Base-by-base conservation (phyloP, 2,113 vertebrate genomes). In the Syrmaticus mikado region DNA sequence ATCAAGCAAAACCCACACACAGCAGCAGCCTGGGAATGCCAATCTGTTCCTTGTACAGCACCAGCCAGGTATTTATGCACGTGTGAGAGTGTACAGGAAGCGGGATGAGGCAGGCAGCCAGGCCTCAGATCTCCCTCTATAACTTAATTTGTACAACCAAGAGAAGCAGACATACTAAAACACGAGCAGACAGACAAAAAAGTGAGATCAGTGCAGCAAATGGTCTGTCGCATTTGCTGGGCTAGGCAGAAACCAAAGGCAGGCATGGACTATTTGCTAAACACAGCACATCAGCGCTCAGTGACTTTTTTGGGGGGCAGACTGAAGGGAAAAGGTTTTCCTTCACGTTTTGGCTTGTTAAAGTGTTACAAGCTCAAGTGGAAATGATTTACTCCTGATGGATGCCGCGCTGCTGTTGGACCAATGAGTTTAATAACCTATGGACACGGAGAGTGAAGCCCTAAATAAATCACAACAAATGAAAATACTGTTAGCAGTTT, bases 401-500 rank as follows among this genome's bases (percentile, higher is more conserved):
- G 77, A 65, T 34, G 22, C 8, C 10, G 24, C 15, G 40, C 40
- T 40, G 68, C 70, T 21, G 40, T 76, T 45, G 22, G 28, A 72
- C 52, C 32, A 43, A 75, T 4, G 43, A 68, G 76, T 60, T 86
- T 45, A 70, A 76, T 87, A 66, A 28, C 71, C 32, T 94, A 67
- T 46, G 80, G 82, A 80, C 80, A 92, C 32, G 36, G 61, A 88
- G 55, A 57, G 40, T 82, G 87, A 87, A 88, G 88, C 61, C 87
- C 95, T 96, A 91, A 97, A 98, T 93, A 96, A 97, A 97, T 84
- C 79, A 97, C 96, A 96, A 97, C 96, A 82, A 91, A 93, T 82
- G 90, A 91, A 97, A 97, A 77, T 86, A 94, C 84, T 94, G 95
- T 98, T 97, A 98, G 86, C 95, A 98, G 90, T 98, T 98, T 98